A percentile compares a stretch with the other conserved stretches of the same genome.
phyloP scores from a whole-genome alignment of 2,797 vertebrate species.

The Philypnodon macrostomus region DNA sequence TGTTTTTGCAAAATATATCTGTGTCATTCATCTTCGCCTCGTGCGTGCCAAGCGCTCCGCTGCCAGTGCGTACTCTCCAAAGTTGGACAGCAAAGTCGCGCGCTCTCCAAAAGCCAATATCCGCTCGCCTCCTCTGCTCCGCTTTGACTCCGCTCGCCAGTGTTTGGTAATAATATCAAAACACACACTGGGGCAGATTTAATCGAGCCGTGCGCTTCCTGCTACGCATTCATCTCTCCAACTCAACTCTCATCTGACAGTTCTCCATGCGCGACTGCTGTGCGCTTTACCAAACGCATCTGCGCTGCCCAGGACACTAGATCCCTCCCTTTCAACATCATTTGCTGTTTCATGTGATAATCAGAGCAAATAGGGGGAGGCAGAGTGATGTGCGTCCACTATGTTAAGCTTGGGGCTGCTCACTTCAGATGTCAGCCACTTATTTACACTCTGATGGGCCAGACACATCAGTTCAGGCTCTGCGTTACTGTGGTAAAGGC shows the following conservation, averaged over 20 bases:
- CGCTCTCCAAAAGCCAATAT: conserved; percentile 12
- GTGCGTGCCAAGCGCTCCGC: conserved; percentile 7
- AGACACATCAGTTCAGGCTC: too few species aligned
- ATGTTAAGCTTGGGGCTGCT: neutral
- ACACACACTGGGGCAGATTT: neutral
- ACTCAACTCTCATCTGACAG: conserved; percentile 30
- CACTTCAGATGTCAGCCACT: conserved; percentile 6
- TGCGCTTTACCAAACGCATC: conserved; percentile 19
- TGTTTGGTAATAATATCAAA: neutral
- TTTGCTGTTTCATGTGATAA: conserved; percentile 15
- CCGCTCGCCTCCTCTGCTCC: neutral
- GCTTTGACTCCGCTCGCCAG: neutral
- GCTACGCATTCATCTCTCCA: conserved; percentile 19
- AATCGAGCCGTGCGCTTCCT: neutral
- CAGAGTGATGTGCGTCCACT: neutral
- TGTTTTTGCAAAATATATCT: conserved; percentile 47
- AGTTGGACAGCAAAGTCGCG: conserved; percentile 28
- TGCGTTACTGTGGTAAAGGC: neutral
- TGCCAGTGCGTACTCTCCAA: conserved; percentile 33
- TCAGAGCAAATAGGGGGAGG: neutral
- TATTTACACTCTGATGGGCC: neutral
- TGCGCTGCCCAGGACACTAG: conserved; percentile 23
- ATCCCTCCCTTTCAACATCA: conserved; percentile 46
- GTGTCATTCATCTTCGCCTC: conserved; percentile 70
- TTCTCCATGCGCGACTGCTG: conserved; percentile 21